Evolutionary conservation across 2,797 vertebrate species (phyloP), one percentile per base, ranked within the genome.

Genomic region (Acropternis orthonyx): DNA sequence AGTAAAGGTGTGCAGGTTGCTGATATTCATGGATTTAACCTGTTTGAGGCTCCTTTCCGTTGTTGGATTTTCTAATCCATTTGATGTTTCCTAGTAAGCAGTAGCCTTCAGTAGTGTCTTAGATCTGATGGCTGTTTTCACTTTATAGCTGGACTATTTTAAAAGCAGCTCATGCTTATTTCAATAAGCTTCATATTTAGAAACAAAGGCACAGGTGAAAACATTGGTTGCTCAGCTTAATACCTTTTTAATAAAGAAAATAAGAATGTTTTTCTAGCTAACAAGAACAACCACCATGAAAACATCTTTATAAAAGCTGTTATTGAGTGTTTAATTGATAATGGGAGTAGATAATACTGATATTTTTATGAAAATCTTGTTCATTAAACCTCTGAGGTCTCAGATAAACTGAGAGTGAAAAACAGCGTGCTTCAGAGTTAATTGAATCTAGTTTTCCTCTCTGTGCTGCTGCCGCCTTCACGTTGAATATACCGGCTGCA

Each of bases 381-480:
- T 6, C 32, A 22, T 13, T 26, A 28, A 68, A 18, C 10, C 15
- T 14, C 28, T 6, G 21, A 8, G 67, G 37, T 41, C 44, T 34
- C 27, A 19, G 37, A 5, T 9, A 34, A 48, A 9, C 10, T n/a
- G 12, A 4, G 0, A 4, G 58, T 16, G 48, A 13, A 52, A 37
- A 26, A 1, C 24, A 6, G 3, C 4, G 58, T 21, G 37, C 7
- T 17, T 17, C 16, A 15, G 27, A 27, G 12, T 15, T 39, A 7
- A 0, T 1, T 3, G 5, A 11, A 36, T 9, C 16, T 14, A 0
- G 15, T 46, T 49, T 15, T 14, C 11, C 30, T 19, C 49, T 34
- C 19, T 3, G 22, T 1, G 34, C 17, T 13, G 34, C 44, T 5
- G 0, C 13, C 30, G 2, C 3, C 48, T 28, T 14, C 9, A 46